Evolutionary conservation across 2,797 vertebrate genomes (phyloP).

Genomic region (Myotis daubentonii): DNA sequence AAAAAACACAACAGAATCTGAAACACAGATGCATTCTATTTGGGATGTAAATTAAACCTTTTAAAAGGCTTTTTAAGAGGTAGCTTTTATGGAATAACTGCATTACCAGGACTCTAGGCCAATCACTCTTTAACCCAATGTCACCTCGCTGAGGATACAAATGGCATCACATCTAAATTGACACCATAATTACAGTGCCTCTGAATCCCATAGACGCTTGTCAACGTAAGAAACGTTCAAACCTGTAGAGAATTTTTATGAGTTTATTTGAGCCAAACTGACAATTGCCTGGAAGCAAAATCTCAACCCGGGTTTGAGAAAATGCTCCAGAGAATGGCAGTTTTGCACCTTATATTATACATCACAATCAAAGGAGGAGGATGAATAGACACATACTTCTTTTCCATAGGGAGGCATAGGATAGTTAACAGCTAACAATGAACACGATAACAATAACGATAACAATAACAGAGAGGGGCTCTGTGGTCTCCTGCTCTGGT

Average conservation of each 20-base stretch:
- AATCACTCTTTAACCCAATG: slow-evolving; percentile 44
- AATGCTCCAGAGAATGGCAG: not conserved
- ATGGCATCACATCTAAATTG: slow-evolving; percentile 15
- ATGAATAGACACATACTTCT: not conserved
- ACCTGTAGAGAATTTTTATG: not conserved
- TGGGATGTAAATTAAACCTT: slow-evolving; percentile 47
- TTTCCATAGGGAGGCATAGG: not conserved
- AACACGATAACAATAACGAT: not conserved
- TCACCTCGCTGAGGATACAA: slow-evolving; percentile 13
- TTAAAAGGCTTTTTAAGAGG: slow-evolving; percentile 48
- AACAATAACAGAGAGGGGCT: not conserved
- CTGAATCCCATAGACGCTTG: not conserved
- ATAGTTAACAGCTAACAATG: not conserved
- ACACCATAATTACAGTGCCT: not conserved
- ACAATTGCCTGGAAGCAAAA: not conserved
- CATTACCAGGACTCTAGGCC: not conserved
- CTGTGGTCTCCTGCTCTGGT: not conserved
- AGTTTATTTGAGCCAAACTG: not conserved
- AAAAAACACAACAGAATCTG: not conserved
- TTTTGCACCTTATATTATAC: not conserved
- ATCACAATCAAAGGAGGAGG: not conserved
- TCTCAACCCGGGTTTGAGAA: not conserved
- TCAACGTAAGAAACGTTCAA: not conserved
- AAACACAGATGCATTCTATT: slow-evolving; percentile 43
- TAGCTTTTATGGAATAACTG: slow-evolving; percentile 51